Conservation (phyloP, 2,113 vertebrate species). For the Cygnus atratus region DNA sequence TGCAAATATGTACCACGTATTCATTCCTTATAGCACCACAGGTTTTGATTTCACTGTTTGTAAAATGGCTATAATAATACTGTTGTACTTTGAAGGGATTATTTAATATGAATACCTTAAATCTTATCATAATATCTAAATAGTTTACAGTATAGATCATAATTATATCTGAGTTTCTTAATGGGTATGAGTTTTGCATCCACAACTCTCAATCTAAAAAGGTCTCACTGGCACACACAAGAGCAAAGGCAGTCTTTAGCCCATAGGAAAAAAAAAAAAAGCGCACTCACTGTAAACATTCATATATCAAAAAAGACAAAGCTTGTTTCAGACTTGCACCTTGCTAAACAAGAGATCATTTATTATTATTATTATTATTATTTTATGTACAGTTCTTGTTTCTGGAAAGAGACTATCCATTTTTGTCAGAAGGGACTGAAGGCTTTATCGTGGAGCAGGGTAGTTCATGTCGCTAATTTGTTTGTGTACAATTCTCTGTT, state of each 20-base stretch:
- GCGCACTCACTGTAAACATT: not conserved
- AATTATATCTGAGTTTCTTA: not conserved
- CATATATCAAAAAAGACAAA: not conserved
- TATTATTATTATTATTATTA: not conserved
- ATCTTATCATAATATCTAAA: not conserved
- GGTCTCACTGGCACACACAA: not conserved
- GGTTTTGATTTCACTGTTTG: not conserved
- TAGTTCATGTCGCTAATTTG: not conserved
- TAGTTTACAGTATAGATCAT: not conserved
- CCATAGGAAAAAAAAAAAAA: not conserved
- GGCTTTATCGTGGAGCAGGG: not conserved
- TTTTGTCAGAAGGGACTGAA: not conserved
- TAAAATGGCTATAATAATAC: not conserved
- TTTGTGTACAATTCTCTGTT: not conserved
- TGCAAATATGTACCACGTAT: not conserved
- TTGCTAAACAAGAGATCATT: not conserved
- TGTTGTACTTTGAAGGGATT: not conserved
- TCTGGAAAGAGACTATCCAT: not conserved
- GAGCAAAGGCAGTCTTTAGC: not conserved
- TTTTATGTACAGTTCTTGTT: not conserved
- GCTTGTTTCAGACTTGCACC: not conserved
- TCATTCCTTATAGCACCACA: not conserved
- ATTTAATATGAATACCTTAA: not conserved
- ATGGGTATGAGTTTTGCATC: not conserved
- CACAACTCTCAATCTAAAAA: not conserved